Evolutionary conservation across 2,113 vertebrate species (phyloP), one percentile per base, ranked within the genome.

Genomic region (Helogale parvula): DNA sequence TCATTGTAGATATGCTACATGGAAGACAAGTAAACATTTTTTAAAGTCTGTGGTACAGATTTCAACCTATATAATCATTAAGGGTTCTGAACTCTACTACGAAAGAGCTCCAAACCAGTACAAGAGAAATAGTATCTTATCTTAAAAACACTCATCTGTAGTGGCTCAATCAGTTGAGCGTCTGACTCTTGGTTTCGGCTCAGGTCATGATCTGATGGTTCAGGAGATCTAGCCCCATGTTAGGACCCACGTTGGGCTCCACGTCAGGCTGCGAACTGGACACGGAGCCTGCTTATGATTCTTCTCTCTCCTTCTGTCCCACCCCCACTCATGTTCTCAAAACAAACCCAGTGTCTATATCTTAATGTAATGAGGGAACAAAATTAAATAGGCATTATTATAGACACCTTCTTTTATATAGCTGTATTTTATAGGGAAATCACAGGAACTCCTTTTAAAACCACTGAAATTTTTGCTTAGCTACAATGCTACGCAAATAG

Each of bases 371-470:
- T 14, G 10, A 87, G 29, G 41, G 38, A 3, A 83, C 65, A 81
- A 54, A 88, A 84, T 27, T 35, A 72, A 85, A 31, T 17, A 94
- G 25, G 5, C 12, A 31, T 68, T 33, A 60, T 72, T 65, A 50
- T 54, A 81, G 81, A 84, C 16, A 52, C 41, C 15, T 93, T 65
- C 23, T 74, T 91, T 76, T 33, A 84, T 29, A 71, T 2, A 83
- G n/a, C 41, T 60, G 38, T 19, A 63, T 81, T 95, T 97, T 81
- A 84, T 33, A 21, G 7, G 29, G 17, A 60, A 76, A 85, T 85
- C 84, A 77, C 10, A 92, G 12, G 25, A 93, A 86, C 3, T 93
- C 16, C 31, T 72, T 96, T 95, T 66, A 71, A 94, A 76, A 71
- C 27, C 25, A 86, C 86, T 66, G 50, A 86, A 81, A 76, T 91